Conservation (phyloP, 2,888 invertebrate species). For the Pandemis heparana region DNA sequence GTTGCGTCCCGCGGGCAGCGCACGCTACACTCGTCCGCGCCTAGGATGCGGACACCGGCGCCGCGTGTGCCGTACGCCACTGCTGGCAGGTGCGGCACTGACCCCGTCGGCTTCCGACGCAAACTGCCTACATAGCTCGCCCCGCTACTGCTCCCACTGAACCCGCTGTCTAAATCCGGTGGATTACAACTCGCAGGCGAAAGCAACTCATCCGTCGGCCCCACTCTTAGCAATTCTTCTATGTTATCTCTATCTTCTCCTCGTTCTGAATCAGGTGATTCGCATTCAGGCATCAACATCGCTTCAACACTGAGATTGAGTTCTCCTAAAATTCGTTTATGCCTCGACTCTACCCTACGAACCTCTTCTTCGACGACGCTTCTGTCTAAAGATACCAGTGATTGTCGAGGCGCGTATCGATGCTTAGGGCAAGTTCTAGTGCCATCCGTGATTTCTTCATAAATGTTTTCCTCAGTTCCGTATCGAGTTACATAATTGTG, state of each 20-base stretch:
- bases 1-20: conserved; percentile 73
- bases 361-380: conserved; percentile 94
- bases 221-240: conserved; percentile 88
- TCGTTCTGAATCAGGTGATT: conserved; percentile 88
- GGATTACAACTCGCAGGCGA: conserved; percentile 89
- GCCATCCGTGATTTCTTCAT: conserved; percentile 92
- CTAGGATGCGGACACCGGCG: conserved; percentile 78
- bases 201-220: conserved; percentile 90
- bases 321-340: conserved; percentile 93
- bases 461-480: conserved; percentile 94
- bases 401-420: conserved; percentile 82
- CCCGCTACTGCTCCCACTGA: conserved; percentile 93
- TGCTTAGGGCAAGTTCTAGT: conserved; percentile 82
- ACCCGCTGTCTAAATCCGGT: conserved; percentile 92
- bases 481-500: conserved; percentile 92
- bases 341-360: conserved; percentile 92
- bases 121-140: conserved; percentile 92
- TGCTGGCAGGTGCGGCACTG: conserved; percentile 81
- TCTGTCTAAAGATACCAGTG: conserved; percentile 88
- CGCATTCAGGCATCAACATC: conserved; percentile 94
- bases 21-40: conserved; percentile 75
- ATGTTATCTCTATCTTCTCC: conserved; percentile 87
- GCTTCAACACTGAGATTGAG: conserved; percentile 95
- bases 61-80: conserved; percentile 83
- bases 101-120: conserved; percentile 84